Evolutionary conservation across 2,113 vertebrate species (phyloP).

Genomic region (Anser cygnoides): DNA sequence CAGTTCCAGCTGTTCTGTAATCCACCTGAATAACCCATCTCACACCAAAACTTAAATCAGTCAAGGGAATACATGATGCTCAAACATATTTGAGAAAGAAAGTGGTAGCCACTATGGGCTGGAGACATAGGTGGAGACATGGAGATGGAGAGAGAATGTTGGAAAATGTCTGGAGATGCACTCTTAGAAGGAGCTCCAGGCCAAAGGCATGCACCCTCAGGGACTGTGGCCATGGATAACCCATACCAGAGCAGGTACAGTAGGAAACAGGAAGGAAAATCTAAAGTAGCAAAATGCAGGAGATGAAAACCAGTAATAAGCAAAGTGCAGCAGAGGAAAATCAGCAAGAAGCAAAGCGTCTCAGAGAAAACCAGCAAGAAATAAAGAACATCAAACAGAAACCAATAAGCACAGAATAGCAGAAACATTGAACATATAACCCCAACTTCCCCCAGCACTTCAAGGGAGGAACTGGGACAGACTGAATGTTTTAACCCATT

Average conservation of each 20-base stretch:
- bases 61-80: neutral
- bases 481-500: neutral
- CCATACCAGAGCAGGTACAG: neutral
- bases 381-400: neutral
- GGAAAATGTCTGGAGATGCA: neutral
- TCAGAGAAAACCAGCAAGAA: neutral
- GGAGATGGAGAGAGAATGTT: neutral
- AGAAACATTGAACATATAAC: neutral
- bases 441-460: neutral
- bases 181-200: neutral
- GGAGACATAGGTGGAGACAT: neutral
- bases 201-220: neutral
- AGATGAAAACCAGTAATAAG: neutral
- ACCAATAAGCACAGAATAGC: neutral
- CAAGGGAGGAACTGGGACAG: neutral
- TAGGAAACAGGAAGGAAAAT: neutral
- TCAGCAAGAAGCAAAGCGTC: neutral
- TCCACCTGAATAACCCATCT: neutral
- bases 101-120: neutral
- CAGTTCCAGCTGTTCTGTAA: neutral
- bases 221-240: neutral
- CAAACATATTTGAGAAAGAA: neutral
- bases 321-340: neutral
- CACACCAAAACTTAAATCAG: neutral
- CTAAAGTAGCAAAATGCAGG: neutral